Evolutionary conservation across 2,113 vertebrate species (phyloP), one percentile per base, ranked within the genome.

Genomic region (Nothocercus nigrocapillus): DNA sequence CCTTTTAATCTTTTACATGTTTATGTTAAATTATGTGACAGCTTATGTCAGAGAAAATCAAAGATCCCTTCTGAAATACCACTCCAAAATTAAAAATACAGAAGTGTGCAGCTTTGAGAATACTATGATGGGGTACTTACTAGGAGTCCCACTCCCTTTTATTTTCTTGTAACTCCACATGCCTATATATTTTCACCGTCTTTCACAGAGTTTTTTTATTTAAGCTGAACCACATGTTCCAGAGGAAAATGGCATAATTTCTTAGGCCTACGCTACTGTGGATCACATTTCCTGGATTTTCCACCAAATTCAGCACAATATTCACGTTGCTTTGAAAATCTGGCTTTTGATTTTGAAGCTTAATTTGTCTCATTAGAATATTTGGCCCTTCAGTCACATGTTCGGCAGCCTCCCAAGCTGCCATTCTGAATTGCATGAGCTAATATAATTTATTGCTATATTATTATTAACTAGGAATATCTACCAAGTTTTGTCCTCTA

Each of bases 381-480:
- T 53, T 66, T 81, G 24, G 15, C 34, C 66, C 44, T 79, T 84
- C 20, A 28, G 32, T 70, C 76, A 81, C 18, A 83, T 21, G 18
- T 70, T 54, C 74, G 61, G 4, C 36, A 88, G 34, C 7, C 53
- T 53, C 9, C 40, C 51, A 92, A 85, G 47, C 66, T 78, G 34
- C 28, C 54, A n/a, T n/a, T 75, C 38, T n/a, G 20, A 83, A 94
- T 68, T 45, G 3, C 25, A 68, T 75, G 18, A n/a, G 63, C 53
- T 79, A 53, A 83, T 53, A 51, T 21, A 67, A 61, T 66, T 70
- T 92, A 78, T 76, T 72, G 7, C 1, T 63, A 7, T 27, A 38
- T 63, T 69, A 63, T 75, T 90, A 84, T 40, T 79, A 69, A 66
- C 64, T 91, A 59, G 78, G 53, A 88, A 84, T 94, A 91, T 82